Base-by-base conservation (phyloP, 2,888 invertebrate species). In the Chelonus formosanus region DNA sequence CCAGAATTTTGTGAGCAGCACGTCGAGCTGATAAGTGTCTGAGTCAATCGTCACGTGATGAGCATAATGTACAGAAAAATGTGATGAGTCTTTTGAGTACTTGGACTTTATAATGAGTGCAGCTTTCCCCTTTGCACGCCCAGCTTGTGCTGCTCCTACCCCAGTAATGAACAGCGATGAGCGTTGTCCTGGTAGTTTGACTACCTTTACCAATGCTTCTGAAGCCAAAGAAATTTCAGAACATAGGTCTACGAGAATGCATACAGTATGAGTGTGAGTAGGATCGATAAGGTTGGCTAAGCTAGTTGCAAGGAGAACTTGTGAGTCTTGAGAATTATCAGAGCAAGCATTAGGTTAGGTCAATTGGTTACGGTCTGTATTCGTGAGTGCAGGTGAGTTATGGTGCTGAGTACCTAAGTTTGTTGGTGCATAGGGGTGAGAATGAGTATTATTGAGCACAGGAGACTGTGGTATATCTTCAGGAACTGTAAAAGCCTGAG, bases 1-100 rank as follows among this genome's bases (percentile, higher is more conserved):
- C 62, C 62, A 62, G 10, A 54, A 62, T 10, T 45, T 44, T n/a
- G 53, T 43, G 4, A 62, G 47, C 5, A 62, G 40, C 10, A 36
- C 40, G 3, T n/a, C 3, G 3, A 55, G 20, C 3, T 52, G 4
- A 32, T 52, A 32, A 32, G 8, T 52, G 3, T 8, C n/a, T n/a
- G 4, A 7, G 3, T 36, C 55, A 8, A 40, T 36, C 4, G 40
- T 36, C 3, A 40, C 8, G 7, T 55, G 55, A 55, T 5, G 7
- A 7, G 10, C 40, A 5, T 7, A 10, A 10, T 3, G 10, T 55
- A 36, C 35, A 10, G 36, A 3, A 36, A 31, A 32, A 3, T 48
- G 32, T n/a, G n/a, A 6, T 8, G 52, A 32, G 32, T 52, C 7
- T 52, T 31, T 5, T 32, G 52, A n/a, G n/a, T n/a, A n/a, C n/a